Percentiles rank a stretch among this genome's conserved stretches.
These are phyloP conservation scores for Ladona fulva DNA, from an alignment of 1,140 invertebrate species.

Conservation along the genomic window DNA sequence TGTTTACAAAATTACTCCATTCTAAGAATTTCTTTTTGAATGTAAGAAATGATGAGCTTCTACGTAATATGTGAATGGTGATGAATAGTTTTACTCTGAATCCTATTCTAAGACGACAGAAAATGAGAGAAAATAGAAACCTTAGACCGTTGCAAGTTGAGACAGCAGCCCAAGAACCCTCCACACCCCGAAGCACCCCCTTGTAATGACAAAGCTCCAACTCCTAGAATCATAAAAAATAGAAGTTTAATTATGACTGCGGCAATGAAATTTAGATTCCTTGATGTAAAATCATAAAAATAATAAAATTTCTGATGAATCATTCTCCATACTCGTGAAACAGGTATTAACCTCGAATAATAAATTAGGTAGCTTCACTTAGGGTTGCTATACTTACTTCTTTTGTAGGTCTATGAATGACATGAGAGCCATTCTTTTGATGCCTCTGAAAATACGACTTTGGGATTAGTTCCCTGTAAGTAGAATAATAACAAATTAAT, in stretches of 20 bases:
- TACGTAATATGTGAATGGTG: no score
- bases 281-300: no score
- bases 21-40: no score
- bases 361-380: no score
- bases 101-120: not conserved
- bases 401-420: slow-evolving; percentile 48
- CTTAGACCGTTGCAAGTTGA: slow-evolving; percentile 74
- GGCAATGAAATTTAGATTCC: no score
- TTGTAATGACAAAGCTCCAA: slow-evolving; percentile 71
- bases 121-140: slow-evolving; percentile 29
- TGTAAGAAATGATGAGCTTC: no score
- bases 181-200: slow-evolving; percentile 60
- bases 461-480: slow-evolving; percentile 57
- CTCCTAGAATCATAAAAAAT: slow-evolving; percentile 46
- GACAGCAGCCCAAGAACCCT: slow-evolving; percentile 70
- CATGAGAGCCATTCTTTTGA: slow-evolving; percentile 55
- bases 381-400: slow-evolving; percentile 40
- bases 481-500: slow-evolving; percentile 10
- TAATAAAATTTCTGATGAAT: no score
- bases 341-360: no score
- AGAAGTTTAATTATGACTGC: not conserved
- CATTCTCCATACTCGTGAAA: no score
- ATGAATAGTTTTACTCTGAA: no score
- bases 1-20: not conserved
- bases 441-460: slow-evolving; percentile 61